Base-by-base conservation (phyloP, 2,113 vertebrate genomes). In the Leptosomus discolor region DNA sequence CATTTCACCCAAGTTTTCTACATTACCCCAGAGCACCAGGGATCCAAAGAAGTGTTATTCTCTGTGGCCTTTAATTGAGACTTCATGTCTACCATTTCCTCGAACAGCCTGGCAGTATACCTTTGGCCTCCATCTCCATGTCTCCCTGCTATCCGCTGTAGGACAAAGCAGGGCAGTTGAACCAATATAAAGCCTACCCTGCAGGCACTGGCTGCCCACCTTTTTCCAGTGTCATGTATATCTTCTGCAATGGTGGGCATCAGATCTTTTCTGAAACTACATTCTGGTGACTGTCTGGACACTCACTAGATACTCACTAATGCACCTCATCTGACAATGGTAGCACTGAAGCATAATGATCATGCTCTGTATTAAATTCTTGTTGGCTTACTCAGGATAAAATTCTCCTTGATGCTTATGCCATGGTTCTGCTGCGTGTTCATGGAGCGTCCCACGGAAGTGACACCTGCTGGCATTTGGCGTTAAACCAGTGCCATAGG, bases 131-230 rank as follows among this genome's bases (percentile, higher is more conserved):
- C 41, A 30, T 8, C 20, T 46, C 68, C 64, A 45, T 17, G 41
- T 60, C 26, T 67, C 37, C 45, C 73, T 70, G 78, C 77, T 80
- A 48, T 56, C 45, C 0, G 0, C 71, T 67, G 77, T 54, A 89
- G 48, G 45, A 60, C 54, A 73, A 45, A n/a, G 51, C 34, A 58
- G 26, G 23, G 29, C 57, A 46, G 15, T 18, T 3, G 2, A 41
- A 74, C 11, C 0, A 0, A n/a, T 5, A 50, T 0, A 70, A 93
- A 39, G 11, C 46, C n/a, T 60, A 63, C 14, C 20, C 3, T 4
- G 45, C 46, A 17, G n/a, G 39, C 46, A 60, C 5, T 78, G 65
- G 10, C 23, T 60, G 34, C 30, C n/a, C 46, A 21, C 23, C 9
- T 89, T 69, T 48, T 51, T 58, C 68, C 27, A 41, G 32, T 22